Percentiles rank a stretch among this genome's conserved stretches.
Conservation (phyloP, 2,113 vertebrate species). For the Psettodes erumei region DNA sequence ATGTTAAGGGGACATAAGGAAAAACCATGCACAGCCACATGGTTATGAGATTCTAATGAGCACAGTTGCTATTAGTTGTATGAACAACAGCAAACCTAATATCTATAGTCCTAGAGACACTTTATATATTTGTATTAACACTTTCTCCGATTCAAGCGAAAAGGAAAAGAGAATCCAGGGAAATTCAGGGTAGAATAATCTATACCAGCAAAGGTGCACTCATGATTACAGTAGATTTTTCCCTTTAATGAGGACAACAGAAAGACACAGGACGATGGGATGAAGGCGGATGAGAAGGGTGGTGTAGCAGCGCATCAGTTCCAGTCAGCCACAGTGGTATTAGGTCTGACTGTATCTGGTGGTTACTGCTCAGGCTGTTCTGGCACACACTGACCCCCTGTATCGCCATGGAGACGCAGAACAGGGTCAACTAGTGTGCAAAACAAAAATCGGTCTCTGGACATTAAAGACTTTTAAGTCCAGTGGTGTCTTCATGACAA, state of each 20-base stretch:
- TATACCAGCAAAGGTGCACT: constrained; percentile 16
- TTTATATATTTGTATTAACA: neutral
- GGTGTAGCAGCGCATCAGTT: constrained; percentile 15
- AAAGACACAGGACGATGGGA: constrained; percentile 15
- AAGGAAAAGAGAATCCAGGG: neutral
- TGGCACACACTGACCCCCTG: constrained; percentile 24
- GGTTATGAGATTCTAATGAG: neutral
- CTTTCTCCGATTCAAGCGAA: neutral
- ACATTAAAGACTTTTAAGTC: neutral
- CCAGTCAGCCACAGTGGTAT: constrained; percentile 33
- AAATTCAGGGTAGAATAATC: constrained; percentile 29
- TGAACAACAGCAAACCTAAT: neutral
- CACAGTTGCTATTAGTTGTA: neutral
- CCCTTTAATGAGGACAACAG: constrained; percentile 23
- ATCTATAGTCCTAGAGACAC: neutral
- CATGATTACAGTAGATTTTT: constrained; percentile 28
- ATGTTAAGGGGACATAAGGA: neutral
- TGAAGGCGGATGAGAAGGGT: constrained; percentile 10
- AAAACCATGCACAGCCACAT: neutral
- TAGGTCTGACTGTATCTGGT: constrained; percentile 33
- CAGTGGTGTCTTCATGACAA: neutral
- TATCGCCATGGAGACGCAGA: constrained; percentile 11
- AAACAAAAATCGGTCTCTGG: neutral
- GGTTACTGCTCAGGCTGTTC: constrained; percentile 35
- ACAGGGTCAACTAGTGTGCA: constrained; percentile 35